Percentiles rank a stretch among this genome's conserved stretches.
phyloP scores from a whole-genome alignment of 1,140 invertebrate species.

The Drosophila oshimai region DNA sequence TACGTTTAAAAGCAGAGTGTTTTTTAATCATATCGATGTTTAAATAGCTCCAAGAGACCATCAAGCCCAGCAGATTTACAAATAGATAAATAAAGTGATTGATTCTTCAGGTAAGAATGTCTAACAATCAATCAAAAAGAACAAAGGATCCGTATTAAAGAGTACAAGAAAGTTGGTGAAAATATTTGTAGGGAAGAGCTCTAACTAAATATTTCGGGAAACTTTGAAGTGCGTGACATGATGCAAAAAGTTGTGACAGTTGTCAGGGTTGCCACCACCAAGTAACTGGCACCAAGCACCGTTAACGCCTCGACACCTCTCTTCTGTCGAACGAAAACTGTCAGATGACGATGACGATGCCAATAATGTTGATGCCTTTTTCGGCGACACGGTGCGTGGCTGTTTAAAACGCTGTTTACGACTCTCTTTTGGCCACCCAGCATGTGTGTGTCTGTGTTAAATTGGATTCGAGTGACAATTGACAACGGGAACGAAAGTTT shows the following conservation, averaged over 20 bases:
- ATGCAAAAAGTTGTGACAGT: constrained; percentile 31
- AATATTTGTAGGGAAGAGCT: not conserved
- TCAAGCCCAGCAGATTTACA: no score
- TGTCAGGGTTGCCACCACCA: constrained; percentile 26
- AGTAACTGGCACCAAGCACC: not conserved
- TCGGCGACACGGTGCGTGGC: constrained; percentile 23
- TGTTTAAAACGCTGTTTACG: constrained; percentile 57
- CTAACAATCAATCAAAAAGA: not conserved
- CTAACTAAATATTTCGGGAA: not conserved
- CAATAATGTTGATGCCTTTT: constrained; percentile 59
- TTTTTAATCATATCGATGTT: no score
- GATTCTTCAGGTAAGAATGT: no score
- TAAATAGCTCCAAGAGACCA: no score
- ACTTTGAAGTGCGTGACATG: constrained; percentile 41
- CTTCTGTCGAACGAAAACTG: constrained; percentile 56
- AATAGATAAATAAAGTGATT: no score
- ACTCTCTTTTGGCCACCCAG: not conserved
- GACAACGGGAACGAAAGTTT: constrained; percentile 62
- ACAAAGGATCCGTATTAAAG: not conserved
- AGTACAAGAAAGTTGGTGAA: not conserved
- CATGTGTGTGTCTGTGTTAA: constrained; percentile 44
- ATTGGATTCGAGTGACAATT: constrained; percentile 79
- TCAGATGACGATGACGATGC: constrained; percentile 75
- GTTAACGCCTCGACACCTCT: constrained; percentile 61
- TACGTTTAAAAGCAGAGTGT: no score